Base-by-base conservation (phyloP, 2,888 invertebrate species). In the Pammene aurita region DNA sequence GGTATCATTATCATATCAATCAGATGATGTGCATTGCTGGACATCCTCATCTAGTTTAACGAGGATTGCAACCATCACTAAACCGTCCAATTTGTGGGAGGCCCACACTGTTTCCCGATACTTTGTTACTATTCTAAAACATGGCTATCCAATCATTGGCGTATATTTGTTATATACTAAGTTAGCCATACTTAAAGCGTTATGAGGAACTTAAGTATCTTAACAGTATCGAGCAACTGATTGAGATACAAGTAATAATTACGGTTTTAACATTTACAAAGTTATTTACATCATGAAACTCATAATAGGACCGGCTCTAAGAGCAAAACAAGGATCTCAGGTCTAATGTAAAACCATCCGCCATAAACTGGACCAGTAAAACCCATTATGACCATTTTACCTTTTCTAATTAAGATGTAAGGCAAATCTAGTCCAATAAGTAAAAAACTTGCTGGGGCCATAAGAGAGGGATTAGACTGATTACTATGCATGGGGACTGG, bases 351-450 rank as follows among this genome's bases (percentile, higher is more conserved):
- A 26, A 75, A 72, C 78, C 74, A 80, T 80, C 80, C 81, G 82
- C 84, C 77, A 83, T 82, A 75, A 80, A 80, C 77, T 57, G 58
- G 67, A 74, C 73, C 75, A 79, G 83, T 83, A 81, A 86, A 82
- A 83, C 78, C 76, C 77, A 77, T 83, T 78, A 81, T 73, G 65
- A 75, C 73, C 72, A 77, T 77, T 79, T 75, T 77, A 52, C 74
- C 76, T 77, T 81, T 80, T 79, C 80, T 83, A 83, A 84, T 83
- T 82, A 80, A 80, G 77, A 78, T 77, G 72, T 77, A 72, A 71
- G 75, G 62, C 70, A 50, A 72, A 56, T 69, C 70, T 65, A 73
- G 69, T 54, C 11, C 66, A 67, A 44, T 67, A 54, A 54, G 38
- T 48, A 67, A 69, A 70, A 67, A 70, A 70, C 70, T 67, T 26